Percentiles rank a stretch among this genome's conserved stretches.
phyloP scores from a whole-genome alignment of 1,140 invertebrate genomes.

The Armadillidium nasatum region DNA sequence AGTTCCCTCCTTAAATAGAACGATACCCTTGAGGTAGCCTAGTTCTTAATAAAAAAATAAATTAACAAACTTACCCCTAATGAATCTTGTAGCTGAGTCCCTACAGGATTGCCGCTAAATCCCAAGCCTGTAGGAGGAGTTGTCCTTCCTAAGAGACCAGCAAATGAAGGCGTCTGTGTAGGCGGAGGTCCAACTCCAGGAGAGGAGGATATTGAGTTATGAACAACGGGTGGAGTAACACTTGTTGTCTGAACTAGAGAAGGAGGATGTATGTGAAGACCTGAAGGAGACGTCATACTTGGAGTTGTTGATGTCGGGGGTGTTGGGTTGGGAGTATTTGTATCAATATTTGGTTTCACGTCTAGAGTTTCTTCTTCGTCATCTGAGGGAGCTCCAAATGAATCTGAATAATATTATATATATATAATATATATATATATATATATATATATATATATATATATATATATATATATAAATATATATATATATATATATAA shows the following conservation, averaged over 20 bases:
- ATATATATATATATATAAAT: slow-evolving; percentile 1
- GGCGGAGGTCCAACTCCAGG: neutral
- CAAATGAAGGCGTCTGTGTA: neutral
- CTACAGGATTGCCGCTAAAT: neutral
- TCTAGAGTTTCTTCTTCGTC: neutral
- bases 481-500: slow-evolving; percentile 6
- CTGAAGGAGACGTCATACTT: neutral
- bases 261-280: neutral
- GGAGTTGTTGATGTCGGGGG: neutral
- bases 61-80: slow-evolving; percentile 4
- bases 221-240: neutral
- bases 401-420: neutral
- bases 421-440: neutral
- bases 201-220: neutral
- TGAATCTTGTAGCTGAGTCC: neutral
- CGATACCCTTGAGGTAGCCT: too few relatives aligned
- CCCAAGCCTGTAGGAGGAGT: neutral
- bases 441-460: neutral
- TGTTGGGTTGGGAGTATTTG: neutral
- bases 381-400: neutral
- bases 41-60: too few relatives aligned
- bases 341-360: neutral
- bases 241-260: neutral
- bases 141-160: neutral
- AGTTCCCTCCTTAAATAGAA: too few relatives aligned